Evolutionary conservation across 1,140 invertebrate species (phyloP).

Genomic region (Drosophila teissieri): DNA sequence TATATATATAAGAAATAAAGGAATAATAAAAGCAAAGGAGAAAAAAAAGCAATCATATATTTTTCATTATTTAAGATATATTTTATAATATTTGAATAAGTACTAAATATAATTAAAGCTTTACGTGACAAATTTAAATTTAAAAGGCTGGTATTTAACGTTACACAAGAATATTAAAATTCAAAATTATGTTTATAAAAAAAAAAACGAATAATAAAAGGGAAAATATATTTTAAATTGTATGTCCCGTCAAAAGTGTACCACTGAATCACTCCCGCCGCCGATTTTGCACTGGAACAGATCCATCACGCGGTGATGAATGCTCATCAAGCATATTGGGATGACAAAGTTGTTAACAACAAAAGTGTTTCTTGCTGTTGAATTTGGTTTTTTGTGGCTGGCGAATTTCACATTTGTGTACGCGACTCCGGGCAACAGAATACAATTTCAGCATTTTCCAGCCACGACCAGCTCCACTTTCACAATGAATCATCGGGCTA

Average conservation of each 20-base stretch:
- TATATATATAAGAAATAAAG: slow-evolving; percentile 4
- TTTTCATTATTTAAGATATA: no score
- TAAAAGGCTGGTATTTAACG: no score
- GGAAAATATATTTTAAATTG: no score
- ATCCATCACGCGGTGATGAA: slow-evolving; percentile 57
- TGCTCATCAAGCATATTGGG: slow-evolving; percentile 59
- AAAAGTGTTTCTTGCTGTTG: slow-evolving; percentile 8
- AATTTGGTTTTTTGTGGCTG: slow-evolving; percentile 14
- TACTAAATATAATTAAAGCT: no score
- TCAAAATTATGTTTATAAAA: no score
- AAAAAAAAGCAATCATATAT: no score
- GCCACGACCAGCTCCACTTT: slow-evolving; percentile 60
- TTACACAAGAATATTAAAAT: no score
- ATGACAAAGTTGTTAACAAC: slow-evolving; percentile 60
- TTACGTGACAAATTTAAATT: no score
- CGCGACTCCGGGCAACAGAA: slow-evolving; percentile 18
- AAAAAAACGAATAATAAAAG: no score
- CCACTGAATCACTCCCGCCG: not conserved
- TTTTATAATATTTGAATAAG: no score
- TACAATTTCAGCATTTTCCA: slow-evolving; percentile 59
- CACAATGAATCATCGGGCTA: slow-evolving; percentile 74
- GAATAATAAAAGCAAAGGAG: no score
- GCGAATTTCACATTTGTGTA: slow-evolving; percentile 27
- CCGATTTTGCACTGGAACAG: slow-evolving; percentile 13
- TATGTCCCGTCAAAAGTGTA: no score